Evolutionary conservation across 2,113 vertebrate species (phyloP), one percentile per base, ranked within the genome.

Genomic region (Myotis yumanensis): DNA sequence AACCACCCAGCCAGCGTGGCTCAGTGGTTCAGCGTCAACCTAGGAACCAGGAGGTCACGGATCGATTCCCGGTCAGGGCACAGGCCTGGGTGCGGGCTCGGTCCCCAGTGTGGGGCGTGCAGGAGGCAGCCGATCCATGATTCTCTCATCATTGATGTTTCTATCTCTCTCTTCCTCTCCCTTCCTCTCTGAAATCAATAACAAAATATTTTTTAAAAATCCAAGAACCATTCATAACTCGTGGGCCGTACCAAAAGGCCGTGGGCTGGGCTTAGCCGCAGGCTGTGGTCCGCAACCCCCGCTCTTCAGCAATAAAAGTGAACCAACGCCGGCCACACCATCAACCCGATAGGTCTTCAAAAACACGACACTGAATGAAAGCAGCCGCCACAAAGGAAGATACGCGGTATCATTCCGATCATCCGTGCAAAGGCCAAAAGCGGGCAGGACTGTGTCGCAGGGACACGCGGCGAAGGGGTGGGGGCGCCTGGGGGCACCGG

Each of bases 211-310:
- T 51, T 51, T 51, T 14, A 51, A 93, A 92, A 81, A 52, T 17
- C 30, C 35, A 43, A 89, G 90, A 52, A 10, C 62, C 69, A 51
- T n/a, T 51, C 71, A 48, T 35, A 90, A 85, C 32, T 54, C n/a
- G 1, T 12, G 17, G 62, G 32, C 30, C 11, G 0, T 4, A 35
- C 12, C 2, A 7, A 72, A 43, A 35, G 54, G 57, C 8, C 1
- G 25, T 1, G 25, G 77, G 35, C 40, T 62, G 59, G 37, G 7
- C 11, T 35, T 35, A 30, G 32, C 46, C 18, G 0, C 1, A 4
- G 46, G 20, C 25, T 3, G 0, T 3, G 28, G 14, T 11, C 59
- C 17, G 7, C 15, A 2, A 23, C 5, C n/a, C 46, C 76, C 25
- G 46, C 23, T 87, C 51, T 3, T 11, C 0, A 25, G 80, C 81